phyloP scores from a whole-genome alignment of 2,113 vertebrate genomes.

The Phocoena phocoena region DNA sequence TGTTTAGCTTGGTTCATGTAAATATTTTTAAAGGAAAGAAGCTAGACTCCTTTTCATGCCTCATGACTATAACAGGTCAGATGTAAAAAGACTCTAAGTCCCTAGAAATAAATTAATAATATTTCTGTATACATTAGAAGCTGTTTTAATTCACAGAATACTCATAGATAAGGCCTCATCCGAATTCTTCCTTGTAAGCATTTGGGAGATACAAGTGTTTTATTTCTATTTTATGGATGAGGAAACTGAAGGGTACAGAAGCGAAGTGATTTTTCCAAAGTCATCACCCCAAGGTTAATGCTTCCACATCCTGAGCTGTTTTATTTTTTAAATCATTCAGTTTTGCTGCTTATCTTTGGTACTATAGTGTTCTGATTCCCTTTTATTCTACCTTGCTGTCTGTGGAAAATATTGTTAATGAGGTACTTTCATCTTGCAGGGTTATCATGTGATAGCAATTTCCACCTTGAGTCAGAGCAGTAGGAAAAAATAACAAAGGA shows the following conservation, averaged over 20 bases:
- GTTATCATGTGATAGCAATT: constrained; percentile 60
- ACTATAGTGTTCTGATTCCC: not conserved
- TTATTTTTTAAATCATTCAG: not conserved
- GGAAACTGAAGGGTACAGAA: not conserved
- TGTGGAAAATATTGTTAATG: constrained; percentile 63
- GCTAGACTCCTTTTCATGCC: not conserved
- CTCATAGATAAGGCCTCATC: not conserved
- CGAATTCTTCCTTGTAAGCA: not conserved
- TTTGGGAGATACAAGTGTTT: not conserved
- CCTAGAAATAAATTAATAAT: not conserved
- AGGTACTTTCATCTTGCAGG: constrained; percentile 39
- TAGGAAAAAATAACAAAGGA: constrained; percentile 53
- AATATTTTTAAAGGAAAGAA: constrained; percentile 25
- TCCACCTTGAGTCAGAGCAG: constrained; percentile 57
- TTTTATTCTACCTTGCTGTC: not conserved
- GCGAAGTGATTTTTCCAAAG: not conserved
- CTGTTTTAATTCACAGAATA: not conserved
- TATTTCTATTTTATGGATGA: not conserved
- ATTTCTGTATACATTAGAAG: not conserved
- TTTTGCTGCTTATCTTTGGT: not conserved
- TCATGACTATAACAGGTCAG: not conserved
- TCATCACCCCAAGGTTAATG: not conserved
- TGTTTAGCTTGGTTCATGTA: not conserved
- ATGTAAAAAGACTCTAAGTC: not conserved
- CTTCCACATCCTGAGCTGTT: not conserved